A percentile compares a stretch with the other conserved stretches of the same genome.
Conservation (phyloP, 2,113 vertebrate genomes). For the Nycticorax nycticorax region DNA sequence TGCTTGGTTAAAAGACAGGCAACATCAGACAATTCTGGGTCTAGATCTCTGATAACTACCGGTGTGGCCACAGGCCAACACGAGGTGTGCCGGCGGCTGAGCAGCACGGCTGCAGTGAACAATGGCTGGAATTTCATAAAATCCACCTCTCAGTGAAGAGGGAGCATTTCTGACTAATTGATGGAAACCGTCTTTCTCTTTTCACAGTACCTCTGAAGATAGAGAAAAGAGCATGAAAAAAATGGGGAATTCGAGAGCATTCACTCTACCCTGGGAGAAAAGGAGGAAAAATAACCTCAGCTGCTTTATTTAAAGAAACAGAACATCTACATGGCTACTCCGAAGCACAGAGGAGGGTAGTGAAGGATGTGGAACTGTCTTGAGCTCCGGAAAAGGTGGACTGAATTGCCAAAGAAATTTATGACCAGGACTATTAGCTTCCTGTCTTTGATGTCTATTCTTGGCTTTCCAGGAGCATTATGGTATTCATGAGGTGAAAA, state of each 20-base stretch:
- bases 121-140: background rate
- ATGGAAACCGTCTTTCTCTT: background rate
- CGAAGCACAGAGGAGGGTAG: background rate
- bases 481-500: slow-evolving; percentile 64
- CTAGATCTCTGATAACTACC: background rate
- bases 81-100: accelerated
- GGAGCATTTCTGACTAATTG: background rate
- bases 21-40: background rate
- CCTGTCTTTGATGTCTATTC: slow-evolving; percentile 69
- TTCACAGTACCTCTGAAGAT: background rate
- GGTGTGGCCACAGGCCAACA: accelerated
- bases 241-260: background rate
- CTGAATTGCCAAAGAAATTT: slow-evolving; percentile 49
- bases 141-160: background rate
- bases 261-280: background rate
- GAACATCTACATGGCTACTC: background rate
- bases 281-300: background rate
- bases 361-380: slow-evolving; percentile 26
- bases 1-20: background rate
- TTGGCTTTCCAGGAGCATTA: slow-evolving; percentile 57
- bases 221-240: background rate
- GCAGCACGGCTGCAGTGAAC: background rate
- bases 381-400: slow-evolving; percentile 35
- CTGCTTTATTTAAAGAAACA: background rate
- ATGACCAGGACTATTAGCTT: slow-evolving; percentile 57